Evolutionary conservation across 1,140 invertebrate genomes (phyloP), one percentile per base, ranked within the genome.

Genomic region (Drosophila ercepeae): DNA sequence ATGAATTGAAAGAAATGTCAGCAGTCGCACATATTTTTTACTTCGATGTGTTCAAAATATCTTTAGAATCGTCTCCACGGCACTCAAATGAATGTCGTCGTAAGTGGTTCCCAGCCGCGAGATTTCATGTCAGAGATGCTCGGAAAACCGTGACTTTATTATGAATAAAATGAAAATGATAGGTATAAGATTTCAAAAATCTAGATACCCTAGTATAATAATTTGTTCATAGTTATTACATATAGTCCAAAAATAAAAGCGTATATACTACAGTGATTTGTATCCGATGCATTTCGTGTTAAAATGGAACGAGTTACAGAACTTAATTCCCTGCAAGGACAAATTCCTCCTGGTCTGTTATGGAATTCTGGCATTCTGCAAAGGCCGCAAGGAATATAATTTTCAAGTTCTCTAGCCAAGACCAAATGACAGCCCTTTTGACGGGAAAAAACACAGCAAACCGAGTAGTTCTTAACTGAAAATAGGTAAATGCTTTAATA

Each of bases 41-140:
- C 57, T 46, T 71, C 45, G 39, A 79, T 84, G 27, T 75, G 78
- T 79, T 86, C 71, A 46, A 84, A 83, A 84, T 76, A 84, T 86
- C 68, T 54, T 60, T 76, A 52, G 70, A 84, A 54, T 74, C 77
- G 73, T 82, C 78, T 65, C 23, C 53, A 61, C 49, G 65, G 58
- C 58, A 86, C 58, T 79, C 61, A 72, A 86, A 84, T 84, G 71
- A 84, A 84, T 76, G 81, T 86, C 61, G 54, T 34, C 61, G 45
- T 72, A 76, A 75, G 71, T 72, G 67, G 75, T 78, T 52, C 42
- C 44, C 42, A 55, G 51, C 5, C 25, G 25, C 19, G 36, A 19
- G 44, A 45, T 46, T 42, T 36, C 27, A 5, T 13, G 13, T 7
- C 25, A 46, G 79, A 50, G 76, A 71, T 84, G 79, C 44, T 52